phyloP scores from a whole-genome alignment of 2,888 invertebrate species.

The Empis stercorea region DNA sequence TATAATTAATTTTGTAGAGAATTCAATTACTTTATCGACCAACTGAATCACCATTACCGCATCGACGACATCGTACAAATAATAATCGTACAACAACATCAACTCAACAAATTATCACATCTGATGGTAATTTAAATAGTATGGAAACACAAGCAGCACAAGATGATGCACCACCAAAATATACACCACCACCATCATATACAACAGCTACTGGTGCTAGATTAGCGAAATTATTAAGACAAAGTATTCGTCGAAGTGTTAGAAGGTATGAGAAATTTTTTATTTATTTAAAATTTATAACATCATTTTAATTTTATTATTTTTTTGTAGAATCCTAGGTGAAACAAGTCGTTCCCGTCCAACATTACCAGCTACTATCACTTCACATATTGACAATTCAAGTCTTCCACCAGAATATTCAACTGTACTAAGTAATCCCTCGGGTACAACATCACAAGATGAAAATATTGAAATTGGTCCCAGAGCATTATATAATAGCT shows the following conservation, averaged over 20 bases:
- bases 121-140: background rate
- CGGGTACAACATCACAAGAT: slow-evolving; percentile 10
- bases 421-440: slow-evolving; percentile 20
- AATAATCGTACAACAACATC: slow-evolving; percentile 8
- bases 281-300: background rate
- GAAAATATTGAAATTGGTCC: slow-evolving; percentile 23
- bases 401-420: slow-evolving; percentile 13
- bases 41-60: slow-evolving; percentile 37
- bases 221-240: slow-evolving; percentile 58
- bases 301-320: too few species aligned
- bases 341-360: slow-evolving; percentile 16
- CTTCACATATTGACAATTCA: background rate
- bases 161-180: slow-evolving; percentile 80
- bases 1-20: slow-evolving; percentile 43
- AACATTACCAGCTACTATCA: slow-evolving; percentile 11
- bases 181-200: slow-evolving; percentile 86
- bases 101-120: slow-evolving; percentile 7
- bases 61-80: slow-evolving; percentile 19
- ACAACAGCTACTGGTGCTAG: slow-evolving; percentile 82
- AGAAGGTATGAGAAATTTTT: slow-evolving; percentile 41
- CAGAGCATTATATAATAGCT: slow-evolving; percentile 16
- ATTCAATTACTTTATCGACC: slow-evolving; percentile 75
- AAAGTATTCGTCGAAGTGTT: slow-evolving; percentile 67
- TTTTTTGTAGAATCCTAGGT: slow-evolving; percentile 15
- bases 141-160: slow-evolving; percentile 19